Conservation (phyloP, 2,888 invertebrate genomes). For the Ptilodon capucinus region DNA sequence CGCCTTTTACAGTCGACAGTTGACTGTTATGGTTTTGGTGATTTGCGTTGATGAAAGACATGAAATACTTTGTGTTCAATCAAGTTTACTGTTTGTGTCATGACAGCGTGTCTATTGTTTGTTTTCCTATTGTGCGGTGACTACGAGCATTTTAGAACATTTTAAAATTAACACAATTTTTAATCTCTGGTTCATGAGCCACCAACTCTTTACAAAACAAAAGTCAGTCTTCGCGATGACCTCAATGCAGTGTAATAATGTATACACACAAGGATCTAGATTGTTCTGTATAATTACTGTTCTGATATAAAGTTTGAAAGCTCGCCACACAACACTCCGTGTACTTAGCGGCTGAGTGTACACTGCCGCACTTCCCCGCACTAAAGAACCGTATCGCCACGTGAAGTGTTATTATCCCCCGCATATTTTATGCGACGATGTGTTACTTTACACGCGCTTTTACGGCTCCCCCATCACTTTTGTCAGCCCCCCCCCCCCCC, state of each 20-base stretch:
- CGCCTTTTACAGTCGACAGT: background rate
- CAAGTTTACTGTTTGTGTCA: background rate
- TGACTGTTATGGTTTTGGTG: background rate
- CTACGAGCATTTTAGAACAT: no score
- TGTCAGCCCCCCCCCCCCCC: background rate
- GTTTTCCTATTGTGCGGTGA: no score
- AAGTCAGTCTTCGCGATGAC: no score
- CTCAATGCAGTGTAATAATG: no score
- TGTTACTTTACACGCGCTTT: constrained; percentile 2
- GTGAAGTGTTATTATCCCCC: constrained; percentile 1
- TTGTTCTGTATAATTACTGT: background rate
- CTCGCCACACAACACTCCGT: background rate
- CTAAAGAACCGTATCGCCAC: background rate
- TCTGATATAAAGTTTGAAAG: background rate
- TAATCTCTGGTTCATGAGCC: background rate
- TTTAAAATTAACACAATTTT: no score
- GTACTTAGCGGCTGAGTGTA: background rate
- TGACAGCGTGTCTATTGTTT: no score
- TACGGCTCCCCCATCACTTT: background rate
- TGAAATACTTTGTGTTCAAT: background rate
- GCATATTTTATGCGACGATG: constrained; percentile 2
- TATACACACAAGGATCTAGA: no score
- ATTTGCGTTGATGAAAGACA: background rate
- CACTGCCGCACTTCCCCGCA: background rate
- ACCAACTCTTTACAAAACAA: no score